Conservation (phyloP, 2,888 invertebrate genomes). For the Chrysina gloriosa region DNA sequence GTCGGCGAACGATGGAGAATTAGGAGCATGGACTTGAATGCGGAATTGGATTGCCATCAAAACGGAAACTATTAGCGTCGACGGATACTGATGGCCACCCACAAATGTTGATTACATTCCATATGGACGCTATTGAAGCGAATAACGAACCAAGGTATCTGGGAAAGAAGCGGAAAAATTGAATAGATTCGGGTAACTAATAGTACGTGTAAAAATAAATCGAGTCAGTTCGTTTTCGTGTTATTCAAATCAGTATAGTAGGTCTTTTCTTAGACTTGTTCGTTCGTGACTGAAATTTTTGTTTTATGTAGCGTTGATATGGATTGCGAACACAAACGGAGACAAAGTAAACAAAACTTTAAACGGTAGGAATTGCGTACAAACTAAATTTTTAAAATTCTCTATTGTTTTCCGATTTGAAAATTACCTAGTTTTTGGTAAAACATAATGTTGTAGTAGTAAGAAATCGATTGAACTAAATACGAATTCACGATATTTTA, state of each 20-base stretch:
- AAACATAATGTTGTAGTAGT: too few relatives aligned
- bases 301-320: too few relatives aligned
- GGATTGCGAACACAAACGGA: too few relatives aligned
- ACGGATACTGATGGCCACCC: not conserved
- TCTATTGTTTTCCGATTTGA: too few relatives aligned
- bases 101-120: not conserved
- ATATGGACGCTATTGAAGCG: not conserved
- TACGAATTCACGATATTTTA: too few relatives aligned
- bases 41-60: conserved; percentile 13
- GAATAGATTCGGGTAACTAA: conserved; percentile 4
- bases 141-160: not conserved
- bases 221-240: conserved; percentile 1
- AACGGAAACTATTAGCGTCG: conserved; percentile 14
- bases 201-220: conserved; percentile 4
- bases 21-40: not conserved
- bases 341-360: too few relatives aligned
- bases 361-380: too few relatives aligned
- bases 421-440: too few relatives aligned
- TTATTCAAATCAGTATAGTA: not conserved
- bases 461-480: too few relatives aligned
- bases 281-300: too few relatives aligned
- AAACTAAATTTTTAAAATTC: too few relatives aligned
- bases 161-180: not conserved
- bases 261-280: too few relatives aligned
- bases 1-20: not conserved